Evolutionary conservation across 2,113 vertebrate species (phyloP), one percentile per base, ranked within the genome.

Genomic region (Urocitellus parryii): DNA sequence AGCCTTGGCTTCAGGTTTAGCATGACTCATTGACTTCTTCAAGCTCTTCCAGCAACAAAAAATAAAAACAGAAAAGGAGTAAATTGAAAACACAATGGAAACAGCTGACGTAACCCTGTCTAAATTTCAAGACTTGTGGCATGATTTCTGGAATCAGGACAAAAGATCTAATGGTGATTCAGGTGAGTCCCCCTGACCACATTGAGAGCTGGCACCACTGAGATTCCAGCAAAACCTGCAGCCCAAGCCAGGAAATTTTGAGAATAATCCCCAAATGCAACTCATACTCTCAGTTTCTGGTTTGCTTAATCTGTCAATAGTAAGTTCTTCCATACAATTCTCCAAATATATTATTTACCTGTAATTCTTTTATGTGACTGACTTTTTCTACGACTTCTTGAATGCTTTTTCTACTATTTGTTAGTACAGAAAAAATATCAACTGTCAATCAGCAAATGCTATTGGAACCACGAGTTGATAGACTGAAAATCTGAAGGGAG

Each of bases 1-100:
- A 32, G 27, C 25, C 13, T 95, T 37, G 11, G 92, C n/a, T 84
- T 81, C 67, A 79, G 65, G 80, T 63, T 45, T 70, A 70, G 2
- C 32, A 68, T 97, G 96, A 95, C 32, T 96, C 95, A 96, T 34
- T 42, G 86, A 91, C 80, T 95, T 97, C 90, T 93, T 91, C 97
- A 97, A 94, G 37, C 27, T 61, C 22, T 98, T 96, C 83, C 96
- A 97, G 12, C 32, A 45, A 96, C 83, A 96, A 88, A n/a, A 91
- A 98, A 96, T 94, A 94, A 93, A 97, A 98, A 61, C 95, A 97
- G 95, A 22, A 0, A 88, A 93, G 6, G 24, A 17, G 45, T 72
- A 67, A 25, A 89, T 25, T 42, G 85, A 56, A 96, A 97, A 73
- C 63, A 95, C 61, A 88, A 58, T 58, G 39, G 18, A 91, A 90